Percentiles rank a stretch among this genome's conserved stretches.
These are phyloP conservation scores for Mormyrus proboscirostris DNA, from an alignment of 2,797 vertebrate species.

Conservation along the genomic window DNA sequence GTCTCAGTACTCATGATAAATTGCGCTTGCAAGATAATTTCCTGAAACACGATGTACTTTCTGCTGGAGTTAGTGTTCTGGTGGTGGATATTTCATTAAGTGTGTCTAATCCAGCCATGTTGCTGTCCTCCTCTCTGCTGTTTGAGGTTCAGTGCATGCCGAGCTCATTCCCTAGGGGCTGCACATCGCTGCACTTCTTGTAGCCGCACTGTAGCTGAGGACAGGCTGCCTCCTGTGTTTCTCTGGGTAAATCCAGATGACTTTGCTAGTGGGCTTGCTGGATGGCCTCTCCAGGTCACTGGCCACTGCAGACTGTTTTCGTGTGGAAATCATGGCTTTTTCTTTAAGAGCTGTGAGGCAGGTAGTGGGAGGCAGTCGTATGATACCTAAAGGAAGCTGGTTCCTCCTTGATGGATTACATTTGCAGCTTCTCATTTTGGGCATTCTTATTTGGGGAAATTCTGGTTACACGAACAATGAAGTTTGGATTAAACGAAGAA, in stretches of 20 bases:
- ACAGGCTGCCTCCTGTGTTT: conserved; percentile 31
- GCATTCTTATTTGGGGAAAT: neutral
- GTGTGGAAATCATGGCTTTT: neutral
- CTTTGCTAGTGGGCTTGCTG: conserved; percentile 55
- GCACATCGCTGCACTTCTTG: neutral
- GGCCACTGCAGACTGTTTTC: conserved; percentile 11
- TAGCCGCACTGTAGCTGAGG: conserved; percentile 18
- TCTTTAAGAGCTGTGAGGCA: neutral
- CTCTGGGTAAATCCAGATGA: conserved; percentile 50
- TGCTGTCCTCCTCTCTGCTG: neutral
- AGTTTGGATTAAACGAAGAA: neutral
- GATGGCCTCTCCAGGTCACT: conserved; percentile 32
- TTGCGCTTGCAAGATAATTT: neutral
- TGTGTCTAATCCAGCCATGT: neutral
- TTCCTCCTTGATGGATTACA: neutral
- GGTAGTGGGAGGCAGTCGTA: neutral
- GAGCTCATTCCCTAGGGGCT: neutral
- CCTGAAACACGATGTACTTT: neutral
- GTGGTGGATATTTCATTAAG: neutral
- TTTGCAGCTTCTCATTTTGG: neutral
- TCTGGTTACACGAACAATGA: neutral
- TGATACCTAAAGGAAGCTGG: neutral
- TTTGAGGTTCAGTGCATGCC: neutral
- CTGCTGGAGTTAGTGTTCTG: neutral
- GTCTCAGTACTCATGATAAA: neutral